These are phyloP conservation scores for Leucozona laternaria DNA, from an alignment of 2,888 invertebrate species.

Conservation along the genomic window DNA sequence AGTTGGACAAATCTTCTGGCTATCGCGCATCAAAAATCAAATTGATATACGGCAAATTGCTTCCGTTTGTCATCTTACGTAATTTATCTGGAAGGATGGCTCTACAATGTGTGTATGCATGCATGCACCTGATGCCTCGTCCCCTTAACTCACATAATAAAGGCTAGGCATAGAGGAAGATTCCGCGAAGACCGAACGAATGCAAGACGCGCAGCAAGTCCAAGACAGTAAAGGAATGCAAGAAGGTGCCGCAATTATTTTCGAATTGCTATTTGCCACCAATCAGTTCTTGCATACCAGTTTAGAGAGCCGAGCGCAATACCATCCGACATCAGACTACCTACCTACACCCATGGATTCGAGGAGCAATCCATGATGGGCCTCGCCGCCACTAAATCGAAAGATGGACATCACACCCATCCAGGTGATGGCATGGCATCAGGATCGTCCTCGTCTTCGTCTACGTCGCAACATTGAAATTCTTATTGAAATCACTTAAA, in stretches of 20 bases:
- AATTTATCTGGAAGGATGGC: constrained; percentile 66
- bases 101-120: constrained; percentile 1
- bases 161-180: not conserved
- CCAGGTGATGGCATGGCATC: constrained; percentile 5
- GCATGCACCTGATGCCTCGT: not conserved
- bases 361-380: not conserved
- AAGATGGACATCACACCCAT: constrained; percentile 17
- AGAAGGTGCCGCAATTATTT: constrained; percentile 72
- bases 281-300: constrained; percentile 60
- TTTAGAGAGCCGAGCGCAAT: constrained; percentile 26
- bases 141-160: constrained; percentile 10
- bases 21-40: constrained; percentile 62
- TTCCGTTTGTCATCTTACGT: constrained; percentile 76
- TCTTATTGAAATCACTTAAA: constrained; percentile 76
- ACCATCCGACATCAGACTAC: constrained; percentile 29
- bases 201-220: not conserved
- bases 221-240: constrained; percentile 45
- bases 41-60: constrained; percentile 76
- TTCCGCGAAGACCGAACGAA: not conserved
- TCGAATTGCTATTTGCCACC: constrained; percentile 68
- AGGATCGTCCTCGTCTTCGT: constrained; percentile 1
- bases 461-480: constrained; percentile 55
- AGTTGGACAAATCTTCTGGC: constrained; percentile 41
- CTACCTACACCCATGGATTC: constrained; percentile 25
- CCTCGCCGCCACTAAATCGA: not conserved